Percentiles rank a stretch among this genome's conserved stretches.
Conservation (phyloP, 1,140 invertebrate genomes). For the Scaptomyza graminum region DNA sequence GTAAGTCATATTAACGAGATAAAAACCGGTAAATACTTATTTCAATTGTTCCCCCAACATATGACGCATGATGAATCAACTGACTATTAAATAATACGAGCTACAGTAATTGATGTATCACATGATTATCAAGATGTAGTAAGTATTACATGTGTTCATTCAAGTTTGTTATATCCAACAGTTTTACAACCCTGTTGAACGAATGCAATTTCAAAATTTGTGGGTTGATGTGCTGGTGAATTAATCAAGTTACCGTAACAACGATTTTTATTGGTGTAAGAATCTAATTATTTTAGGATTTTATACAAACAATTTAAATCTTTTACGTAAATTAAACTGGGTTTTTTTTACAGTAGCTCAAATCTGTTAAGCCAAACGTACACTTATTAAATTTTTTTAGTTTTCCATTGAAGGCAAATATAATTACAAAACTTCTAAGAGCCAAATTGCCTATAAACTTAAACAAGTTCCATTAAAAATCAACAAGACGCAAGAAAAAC, state of each 20-base stretch:
- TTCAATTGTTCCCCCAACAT: neutral
- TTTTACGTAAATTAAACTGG: neutral
- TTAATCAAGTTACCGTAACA: too few relatives aligned
- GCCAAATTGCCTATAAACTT: constrained; percentile 12
- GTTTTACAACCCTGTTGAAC: too few relatives aligned
- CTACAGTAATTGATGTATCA: constrained; percentile 16
- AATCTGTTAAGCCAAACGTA: neutral
- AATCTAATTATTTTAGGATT: too few relatives aligned
- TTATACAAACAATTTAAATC: neutral
- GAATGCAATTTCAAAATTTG: neutral
- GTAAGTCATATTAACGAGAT: constrained; percentile 18
- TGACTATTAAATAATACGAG: constrained; percentile 1
- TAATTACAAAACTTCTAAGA: constrained; percentile 10
- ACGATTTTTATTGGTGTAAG: too few relatives aligned
- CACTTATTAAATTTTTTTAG: neutral
- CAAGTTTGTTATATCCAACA: neutral
- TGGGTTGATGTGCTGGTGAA: neutral
- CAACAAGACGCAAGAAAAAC: constrained; percentile 37
- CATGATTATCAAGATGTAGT: constrained; percentile 20
- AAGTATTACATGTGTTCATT: constrained; percentile 19
- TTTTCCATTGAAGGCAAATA: constrained; percentile 1
- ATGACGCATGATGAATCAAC: constrained; percentile 8
- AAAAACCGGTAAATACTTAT: constrained; percentile 19
- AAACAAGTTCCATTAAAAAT: constrained; percentile 24
- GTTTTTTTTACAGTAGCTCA: neutral